Evolutionary conservation across 1,140 invertebrate genomes (phyloP), one percentile per base, ranked within the genome.

Genomic region (Drosophila equinoxialis): DNA sequence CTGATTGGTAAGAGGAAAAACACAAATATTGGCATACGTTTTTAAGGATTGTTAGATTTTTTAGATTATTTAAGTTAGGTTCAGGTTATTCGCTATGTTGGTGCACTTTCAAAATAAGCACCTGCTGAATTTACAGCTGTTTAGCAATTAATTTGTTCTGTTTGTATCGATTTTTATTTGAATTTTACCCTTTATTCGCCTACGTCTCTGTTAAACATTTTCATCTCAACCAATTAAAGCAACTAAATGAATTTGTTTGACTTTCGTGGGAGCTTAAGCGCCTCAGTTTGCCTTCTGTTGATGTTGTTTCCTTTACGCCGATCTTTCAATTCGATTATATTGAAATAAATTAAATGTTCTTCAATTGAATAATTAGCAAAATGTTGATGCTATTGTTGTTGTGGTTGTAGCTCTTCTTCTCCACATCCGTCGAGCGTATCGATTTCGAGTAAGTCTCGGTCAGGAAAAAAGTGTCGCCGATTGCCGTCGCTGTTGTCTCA

Each of bases 321-420:
- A 89, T 84, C 81, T 78, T 89, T 89, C 77, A 89, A 89, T 89
- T 89, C 84, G 84, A 89, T 89, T 89, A 89, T 89, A 89, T 89
- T 89, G 84, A 89, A 89, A 89, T 89, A 89, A 89, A 89, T 89
- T 84, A 89, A 89, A 89, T 67, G 84, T 89, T 87, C 85, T 84
- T 89, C 85, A 89, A 89, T 89, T 89, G 84, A 89, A 89, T 89
- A 89, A 89, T 89, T 89, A 89, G 84, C 77, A 66, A 73, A 72
- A 81, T 74, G 55, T 63, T 68, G 30, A 48, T 51, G 45, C 1
- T 45, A n/a, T 45, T 45, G 42, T 45, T 14, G 30, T 30, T 30
- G 6, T 30, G 30, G 30, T 70, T 30, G 23, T 57, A 20, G 13
- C 54, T 57, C 26, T 57, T 33, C 5, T 51, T 51, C 45, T 11